phyloP scores from a whole-genome alignment of 2,113 vertebrate genomes.

The Tyto alba region DNA sequence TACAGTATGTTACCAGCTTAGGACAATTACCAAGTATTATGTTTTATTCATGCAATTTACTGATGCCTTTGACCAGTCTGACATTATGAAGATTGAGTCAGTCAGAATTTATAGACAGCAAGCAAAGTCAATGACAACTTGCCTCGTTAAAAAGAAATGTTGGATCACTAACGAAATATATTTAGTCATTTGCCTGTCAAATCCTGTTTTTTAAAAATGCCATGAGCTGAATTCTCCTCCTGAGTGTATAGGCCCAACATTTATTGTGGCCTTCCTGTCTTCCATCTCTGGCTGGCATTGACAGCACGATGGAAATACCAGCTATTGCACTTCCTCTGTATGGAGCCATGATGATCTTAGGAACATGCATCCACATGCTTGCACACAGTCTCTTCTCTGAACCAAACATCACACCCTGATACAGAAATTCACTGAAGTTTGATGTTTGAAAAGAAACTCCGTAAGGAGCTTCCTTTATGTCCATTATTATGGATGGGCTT shows the following conservation, averaged over 20 bases:
- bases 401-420: background rate
- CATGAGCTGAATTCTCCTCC: background rate
- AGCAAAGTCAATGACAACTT: conserved; percentile 55
- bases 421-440: background rate
- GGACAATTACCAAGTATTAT: conserved; percentile 48
- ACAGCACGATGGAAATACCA: background rate
- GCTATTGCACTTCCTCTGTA: background rate
- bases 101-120: conserved; percentile 61
- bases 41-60: conserved; percentile 67
- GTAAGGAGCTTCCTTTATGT: background rate
- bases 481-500: background rate
- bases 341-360: background rate
- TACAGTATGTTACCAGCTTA: conserved; percentile 10
- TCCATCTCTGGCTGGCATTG: background rate
- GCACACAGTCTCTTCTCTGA: background rate
- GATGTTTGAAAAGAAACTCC: background rate
- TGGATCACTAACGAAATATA: conserved; percentile 50
- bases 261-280: background rate
- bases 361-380: background rate
- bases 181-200: conserved; percentile 60
- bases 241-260: background rate
- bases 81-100: conserved; percentile 62
- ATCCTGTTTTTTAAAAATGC: conserved; percentile 7
- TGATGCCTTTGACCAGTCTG: conserved; percentile 61
- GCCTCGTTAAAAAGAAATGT: conserved; percentile 62